Conservation (phyloP, 2,888 invertebrate species). For the Scrobipalpa costella region DNA sequence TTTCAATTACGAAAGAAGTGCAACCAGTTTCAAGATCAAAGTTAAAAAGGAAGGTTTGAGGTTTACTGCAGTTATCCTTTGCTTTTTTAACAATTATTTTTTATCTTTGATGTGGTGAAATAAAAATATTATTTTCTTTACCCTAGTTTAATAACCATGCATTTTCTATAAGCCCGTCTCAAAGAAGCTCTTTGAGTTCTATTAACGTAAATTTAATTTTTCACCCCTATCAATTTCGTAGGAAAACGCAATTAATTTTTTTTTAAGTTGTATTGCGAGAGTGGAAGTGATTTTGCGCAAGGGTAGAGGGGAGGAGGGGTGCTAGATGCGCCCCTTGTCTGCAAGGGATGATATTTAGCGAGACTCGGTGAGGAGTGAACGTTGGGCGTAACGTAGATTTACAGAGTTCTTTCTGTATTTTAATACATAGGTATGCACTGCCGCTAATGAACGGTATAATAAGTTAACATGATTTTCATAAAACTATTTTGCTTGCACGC, state of each 20-base stretch:
- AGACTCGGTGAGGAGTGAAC: constrained; percentile 52
- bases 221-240: constrained; percentile 24
- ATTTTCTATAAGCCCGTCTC: constrained; percentile 26
- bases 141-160: constrained; percentile 3
- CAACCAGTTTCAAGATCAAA: neutral
- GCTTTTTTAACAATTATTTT: too few relatives aligned
- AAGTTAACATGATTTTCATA: too few relatives aligned
- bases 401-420: constrained; percentile 10
- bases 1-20: neutral
- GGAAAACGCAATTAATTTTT: constrained; percentile 36
- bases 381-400: constrained; percentile 41
- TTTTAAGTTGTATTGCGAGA: constrained; percentile 61
- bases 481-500: too few relatives aligned
- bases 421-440: too few relatives aligned
- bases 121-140: neutral
- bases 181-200: constrained; percentile 21
- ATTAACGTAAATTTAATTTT: constrained; percentile 12
- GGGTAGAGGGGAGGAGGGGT: constrained; percentile 42
- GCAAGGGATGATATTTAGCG: constrained; percentile 67
- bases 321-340: constrained; percentile 68
- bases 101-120: neutral
- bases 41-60: too few relatives aligned
- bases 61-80: neutral
- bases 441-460: too few relatives aligned
- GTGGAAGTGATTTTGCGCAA: constrained; percentile 70